phyloP scores from a whole-genome alignment of 2,888 invertebrate genomes.

The Tinea trinotella region DNA sequence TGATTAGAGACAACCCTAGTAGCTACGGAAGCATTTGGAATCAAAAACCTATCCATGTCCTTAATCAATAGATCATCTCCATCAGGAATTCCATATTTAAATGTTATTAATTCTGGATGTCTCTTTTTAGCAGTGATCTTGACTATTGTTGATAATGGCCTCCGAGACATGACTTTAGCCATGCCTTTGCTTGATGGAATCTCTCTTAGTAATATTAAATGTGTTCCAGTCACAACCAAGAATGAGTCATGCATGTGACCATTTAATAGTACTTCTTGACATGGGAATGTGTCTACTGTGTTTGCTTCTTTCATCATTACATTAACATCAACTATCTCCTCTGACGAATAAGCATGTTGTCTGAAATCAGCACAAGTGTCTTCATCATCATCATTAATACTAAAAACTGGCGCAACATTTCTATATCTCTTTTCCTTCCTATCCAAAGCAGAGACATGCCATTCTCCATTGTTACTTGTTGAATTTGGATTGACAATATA shows the following conservation, averaged over 20 bases:
- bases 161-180: conserved; percentile 88
- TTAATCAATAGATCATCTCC: conserved; percentile 84
- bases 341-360: conserved; percentile 58
- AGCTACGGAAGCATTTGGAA: conserved; percentile 92
- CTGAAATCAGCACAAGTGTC: conserved; percentile 46
- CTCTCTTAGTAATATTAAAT: conserved; percentile 89
- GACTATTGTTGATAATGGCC: conserved; percentile 92
- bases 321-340: conserved; percentile 86
- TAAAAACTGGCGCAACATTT: conserved; percentile 93
- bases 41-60: conserved; percentile 93
- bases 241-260: conserved; percentile 91
- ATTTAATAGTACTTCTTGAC: conserved; percentile 92
- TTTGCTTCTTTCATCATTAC: conserved; percentile 87
- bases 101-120: conserved; percentile 96
- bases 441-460: conserved; percentile 88
- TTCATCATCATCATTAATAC: conserved; percentile 88
- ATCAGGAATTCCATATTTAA: conserved; percentile 92
- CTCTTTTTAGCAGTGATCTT: conserved; percentile 97
- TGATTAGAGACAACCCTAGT: conserved; percentile 92
- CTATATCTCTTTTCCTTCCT: conserved; percentile 90
- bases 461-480: conserved; percentile 73
- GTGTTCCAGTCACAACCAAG: conserved; percentile 87
- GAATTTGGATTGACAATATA: conserved; percentile 92
- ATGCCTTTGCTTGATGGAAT: conserved; percentile 82
- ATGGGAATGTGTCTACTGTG: conserved; percentile 88